Percentiles rank a stretch among this genome's conserved stretches.
Evolutionary conservation across 2,113 vertebrate species (phyloP).

Genomic region (Thamnaconus septentrionalis): DNA sequence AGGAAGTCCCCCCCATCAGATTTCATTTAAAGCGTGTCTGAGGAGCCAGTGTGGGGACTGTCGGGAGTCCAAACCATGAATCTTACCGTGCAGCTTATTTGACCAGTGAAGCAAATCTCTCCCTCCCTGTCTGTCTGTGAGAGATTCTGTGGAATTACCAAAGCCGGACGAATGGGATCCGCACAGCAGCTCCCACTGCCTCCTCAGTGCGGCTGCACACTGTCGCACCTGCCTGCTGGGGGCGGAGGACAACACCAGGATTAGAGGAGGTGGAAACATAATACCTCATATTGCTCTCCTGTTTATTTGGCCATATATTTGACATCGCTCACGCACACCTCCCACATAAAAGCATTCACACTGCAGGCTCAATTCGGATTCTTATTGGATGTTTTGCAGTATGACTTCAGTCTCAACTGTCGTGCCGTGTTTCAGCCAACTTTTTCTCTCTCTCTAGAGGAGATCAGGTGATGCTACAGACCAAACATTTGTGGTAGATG

Average conservation of each 20-base stretch:
- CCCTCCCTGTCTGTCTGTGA: neutral
- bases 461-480: too few species aligned
- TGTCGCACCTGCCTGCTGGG: constrained; percentile 11
- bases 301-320: too few species aligned
- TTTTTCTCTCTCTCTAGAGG: too few species aligned
- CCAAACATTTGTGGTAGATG: too few species aligned
- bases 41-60: constrained; percentile 26
- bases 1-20: constrained; percentile 12
- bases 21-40: constrained; percentile 31
- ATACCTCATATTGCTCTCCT: neutral
- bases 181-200: constrained; percentile 18
- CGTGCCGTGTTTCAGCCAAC: too few species aligned
- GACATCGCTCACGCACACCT: too few species aligned
- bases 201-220: constrained; percentile 5
- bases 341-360: too few species aligned
- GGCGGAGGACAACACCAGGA: constrained; percentile 30
- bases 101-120: constrained; percentile 54
- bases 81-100: constrained; percentile 50
- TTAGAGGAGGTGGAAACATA: neutral
- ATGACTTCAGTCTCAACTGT: too few species aligned
- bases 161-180: constrained; percentile 31
- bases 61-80: constrained; percentile 38
- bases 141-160: constrained; percentile 29
- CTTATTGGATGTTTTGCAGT: too few species aligned
- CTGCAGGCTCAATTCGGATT: too few species aligned